Conservation (phyloP, 92 coral and sea anemone species). For the Parazoanthus swiftii region DNA sequence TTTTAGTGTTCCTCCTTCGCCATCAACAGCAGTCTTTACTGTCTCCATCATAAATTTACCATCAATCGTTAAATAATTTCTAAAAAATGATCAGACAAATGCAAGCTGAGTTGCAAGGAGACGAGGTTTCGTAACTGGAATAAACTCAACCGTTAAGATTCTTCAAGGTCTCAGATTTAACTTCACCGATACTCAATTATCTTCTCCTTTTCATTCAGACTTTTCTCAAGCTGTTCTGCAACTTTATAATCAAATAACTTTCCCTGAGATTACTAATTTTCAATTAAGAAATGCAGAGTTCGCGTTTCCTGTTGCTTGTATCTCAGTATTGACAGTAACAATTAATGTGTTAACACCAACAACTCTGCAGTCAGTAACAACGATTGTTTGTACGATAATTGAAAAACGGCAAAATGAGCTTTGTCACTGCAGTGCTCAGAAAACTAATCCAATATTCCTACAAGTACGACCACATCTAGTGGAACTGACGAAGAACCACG, state of each 20-base stretch:
- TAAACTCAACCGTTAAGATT: not conserved
- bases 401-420: too few species aligned
- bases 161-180: not conserved
- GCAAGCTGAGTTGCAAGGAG: not conserved
- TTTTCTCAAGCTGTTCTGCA: not conserved
- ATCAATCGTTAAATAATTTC: too few species aligned
- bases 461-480: too few species aligned
- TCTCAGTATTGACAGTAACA: not conserved
- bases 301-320: not conserved
- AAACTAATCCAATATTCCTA: too few species aligned
- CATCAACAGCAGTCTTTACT: not conserved
- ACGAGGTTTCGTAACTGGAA: not conserved
- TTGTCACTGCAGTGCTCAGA: too few species aligned
- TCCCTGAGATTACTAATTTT: not conserved
- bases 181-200: not conserved
- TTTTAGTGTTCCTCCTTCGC: not conserved
- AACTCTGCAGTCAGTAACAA: not conserved
- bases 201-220: not conserved
- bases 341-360: not conserved
- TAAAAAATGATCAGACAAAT: not conserved
- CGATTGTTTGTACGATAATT: not conserved
- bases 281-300: not conserved
- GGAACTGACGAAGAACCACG: too few species aligned
- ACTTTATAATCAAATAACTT: not conserved
- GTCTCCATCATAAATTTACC: too few species aligned